phyloP scores from a whole-genome alignment of 2,888 invertebrate genomes.

The Drosophila pegasa region DNA sequence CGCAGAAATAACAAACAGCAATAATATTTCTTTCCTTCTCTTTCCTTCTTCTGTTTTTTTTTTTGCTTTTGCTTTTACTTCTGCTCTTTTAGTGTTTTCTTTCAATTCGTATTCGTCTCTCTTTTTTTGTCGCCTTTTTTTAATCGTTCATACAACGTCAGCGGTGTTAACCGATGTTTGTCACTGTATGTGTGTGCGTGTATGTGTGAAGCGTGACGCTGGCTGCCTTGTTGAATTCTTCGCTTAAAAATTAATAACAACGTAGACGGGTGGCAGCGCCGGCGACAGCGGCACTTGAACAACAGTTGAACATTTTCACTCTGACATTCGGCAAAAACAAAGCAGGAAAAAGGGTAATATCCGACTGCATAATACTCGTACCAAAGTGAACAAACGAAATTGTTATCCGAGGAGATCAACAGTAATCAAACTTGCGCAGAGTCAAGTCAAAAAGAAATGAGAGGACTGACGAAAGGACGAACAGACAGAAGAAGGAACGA shows the following conservation, averaged over 20 bases:
- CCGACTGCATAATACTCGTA: neutral
- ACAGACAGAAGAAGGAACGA: neutral
- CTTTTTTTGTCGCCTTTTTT: conserved; percentile 40
- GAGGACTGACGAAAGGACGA: neutral
- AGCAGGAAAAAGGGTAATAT: neutral
- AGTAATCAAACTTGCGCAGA: neutral
- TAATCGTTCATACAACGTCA: conserved; percentile 74
- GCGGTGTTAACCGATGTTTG: conserved; percentile 48
- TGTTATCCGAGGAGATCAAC: neutral
- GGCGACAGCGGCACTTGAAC: conserved; percentile 47
- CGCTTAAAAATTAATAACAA: conserved; percentile 73
- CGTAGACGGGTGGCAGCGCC: conserved; percentile 38
- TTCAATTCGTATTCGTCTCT: conserved; percentile 33
- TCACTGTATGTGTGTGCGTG: conserved; percentile 16
- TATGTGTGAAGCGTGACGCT: conserved; percentile 40
- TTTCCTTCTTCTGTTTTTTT: conserved; percentile 51
- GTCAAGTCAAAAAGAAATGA: neutral
- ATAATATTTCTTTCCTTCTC: conserved; percentile 57
- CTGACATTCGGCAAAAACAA: conserved; percentile 39
- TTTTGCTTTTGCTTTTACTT: conserved; percentile 43
- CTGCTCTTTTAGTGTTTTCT: conserved; percentile 47
- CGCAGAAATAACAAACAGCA: conserved; percentile 49
- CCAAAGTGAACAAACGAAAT: too few relatives aligned
- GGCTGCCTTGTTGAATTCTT: conserved; percentile 42
- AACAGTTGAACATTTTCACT: conserved; percentile 56